Percentiles rank a stretch among this genome's conserved stretches.
phyloP scores from a whole-genome alignment of 2,113 vertebrate genomes.

The Mus pahari region DNA sequence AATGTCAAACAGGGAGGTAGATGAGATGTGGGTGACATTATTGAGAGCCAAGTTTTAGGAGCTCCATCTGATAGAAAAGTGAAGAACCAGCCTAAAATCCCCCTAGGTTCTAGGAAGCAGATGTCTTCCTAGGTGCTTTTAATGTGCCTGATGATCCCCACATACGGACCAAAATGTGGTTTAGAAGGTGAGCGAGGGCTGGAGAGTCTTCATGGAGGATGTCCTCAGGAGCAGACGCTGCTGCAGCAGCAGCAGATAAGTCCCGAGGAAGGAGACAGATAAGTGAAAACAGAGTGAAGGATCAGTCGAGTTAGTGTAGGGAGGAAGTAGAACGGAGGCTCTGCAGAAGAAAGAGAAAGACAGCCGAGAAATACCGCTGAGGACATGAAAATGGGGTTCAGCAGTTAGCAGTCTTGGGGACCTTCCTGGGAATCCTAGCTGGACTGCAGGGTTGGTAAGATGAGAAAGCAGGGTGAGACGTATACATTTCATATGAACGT shows the following conservation, averaged over 20 bases:
- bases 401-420: background rate
- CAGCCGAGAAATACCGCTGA: background rate
- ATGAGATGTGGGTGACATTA: background rate
- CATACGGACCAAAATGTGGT: constrained; percentile 45
- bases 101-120: background rate
- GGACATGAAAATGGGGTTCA: background rate
- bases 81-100: background rate
- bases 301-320: background rate
- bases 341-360: background rate
- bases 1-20: background rate
- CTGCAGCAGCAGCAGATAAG: background rate
- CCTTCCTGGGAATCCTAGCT: background rate
- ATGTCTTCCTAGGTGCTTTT: constrained; percentile 38
- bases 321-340: background rate
- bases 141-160: background rate
- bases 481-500: background rate
- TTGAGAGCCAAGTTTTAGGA: background rate
- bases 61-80: background rate
- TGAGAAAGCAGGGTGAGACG: background rate
- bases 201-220: constrained; percentile 55
- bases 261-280: background rate
- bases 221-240: background rate
- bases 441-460: background rate
- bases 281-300: background rate
- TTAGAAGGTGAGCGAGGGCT: constrained; percentile 4